Evolutionary conservation across 1,140 invertebrate species (phyloP).

Genomic region (Hylaeus anthracinus): DNA sequence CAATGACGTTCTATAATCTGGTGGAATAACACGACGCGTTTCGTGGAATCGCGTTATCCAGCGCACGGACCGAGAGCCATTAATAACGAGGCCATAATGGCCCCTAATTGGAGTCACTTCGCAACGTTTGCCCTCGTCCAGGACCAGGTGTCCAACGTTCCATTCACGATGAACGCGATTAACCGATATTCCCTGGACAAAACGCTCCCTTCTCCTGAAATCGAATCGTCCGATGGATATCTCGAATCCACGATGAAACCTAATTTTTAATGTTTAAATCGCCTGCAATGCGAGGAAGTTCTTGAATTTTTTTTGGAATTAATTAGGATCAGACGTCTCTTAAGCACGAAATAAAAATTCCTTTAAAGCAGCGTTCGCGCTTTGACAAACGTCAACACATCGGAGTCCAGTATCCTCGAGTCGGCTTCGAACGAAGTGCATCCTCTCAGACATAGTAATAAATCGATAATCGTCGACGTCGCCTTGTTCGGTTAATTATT

Average conservation of each 20-base stretch:
- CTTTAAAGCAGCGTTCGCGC: neutral
- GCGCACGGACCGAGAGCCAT: slow-evolving; percentile 19
- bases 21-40: slow-evolving; percentile 11
- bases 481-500: slow-evolving; percentile 38
- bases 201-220: neutral
- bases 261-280: neutral
- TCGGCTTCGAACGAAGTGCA: too few species aligned
- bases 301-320: too few species aligned
- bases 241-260: neutral
- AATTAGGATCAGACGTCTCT: neutral
- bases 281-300: neutral
- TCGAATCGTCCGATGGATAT: neutral
- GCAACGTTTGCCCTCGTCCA: slow-evolving; percentile 40
- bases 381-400: neutral
- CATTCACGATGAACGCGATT: slow-evolving; percentile 33
- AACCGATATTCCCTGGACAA: neutral
- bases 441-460: slow-evolving; percentile 13
- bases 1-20: slow-evolving; percentile 25
- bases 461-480: slow-evolving; percentile 25
- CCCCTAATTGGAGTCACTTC: slow-evolving; percentile 48
- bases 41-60: slow-evolving; percentile 44
- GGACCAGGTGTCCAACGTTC: slow-evolving; percentile 10
- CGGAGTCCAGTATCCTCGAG: neutral
- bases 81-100: slow-evolving; percentile 51
- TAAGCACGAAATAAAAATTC: neutral